These are phyloP conservation scores for Cynopterus sphinx DNA, from an alignment of 2,797 vertebrate species.

Conservation along the genomic window DNA sequence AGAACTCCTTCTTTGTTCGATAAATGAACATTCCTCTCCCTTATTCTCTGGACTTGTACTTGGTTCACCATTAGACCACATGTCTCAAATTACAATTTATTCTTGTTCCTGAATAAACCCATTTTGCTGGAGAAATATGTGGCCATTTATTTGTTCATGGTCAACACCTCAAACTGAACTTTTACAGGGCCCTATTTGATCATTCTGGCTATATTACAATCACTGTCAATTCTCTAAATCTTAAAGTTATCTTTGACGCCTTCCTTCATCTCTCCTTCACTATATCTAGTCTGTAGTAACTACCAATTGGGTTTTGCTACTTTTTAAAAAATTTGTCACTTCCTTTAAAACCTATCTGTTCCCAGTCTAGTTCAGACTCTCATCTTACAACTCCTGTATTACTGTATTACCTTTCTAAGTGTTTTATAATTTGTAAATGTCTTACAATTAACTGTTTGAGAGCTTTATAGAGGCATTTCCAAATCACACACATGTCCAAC, in stretches of 20 bases:
- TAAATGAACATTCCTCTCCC: background rate
- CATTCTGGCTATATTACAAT: background rate
- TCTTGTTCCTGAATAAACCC: background rate
- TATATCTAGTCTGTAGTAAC: background rate
- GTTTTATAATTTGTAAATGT: background rate
- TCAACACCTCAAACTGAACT: background rate
- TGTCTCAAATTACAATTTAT: background rate
- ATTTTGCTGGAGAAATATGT: background rate
- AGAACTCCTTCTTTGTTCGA: background rate
- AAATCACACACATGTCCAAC: background rate
- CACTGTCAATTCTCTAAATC: background rate
- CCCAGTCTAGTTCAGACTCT: background rate
- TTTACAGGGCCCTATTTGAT: background rate
- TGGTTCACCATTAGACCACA: background rate
- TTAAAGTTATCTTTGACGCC: background rate
- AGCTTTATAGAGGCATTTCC: background rate
- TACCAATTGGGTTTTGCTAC: background rate
- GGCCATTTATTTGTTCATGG: background rate
- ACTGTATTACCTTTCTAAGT: background rate
- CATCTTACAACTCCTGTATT: background rate
- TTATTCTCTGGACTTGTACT: background rate
- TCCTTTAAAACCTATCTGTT: slow-evolving; percentile 14
- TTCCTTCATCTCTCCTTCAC: background rate
- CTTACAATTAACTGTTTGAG: background rate
- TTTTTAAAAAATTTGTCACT: background rate